These are phyloP conservation scores for Tenebrosternarchus preto DNA, from an alignment of 2,113 vertebrate species.

Conservation along the genomic window DNA sequence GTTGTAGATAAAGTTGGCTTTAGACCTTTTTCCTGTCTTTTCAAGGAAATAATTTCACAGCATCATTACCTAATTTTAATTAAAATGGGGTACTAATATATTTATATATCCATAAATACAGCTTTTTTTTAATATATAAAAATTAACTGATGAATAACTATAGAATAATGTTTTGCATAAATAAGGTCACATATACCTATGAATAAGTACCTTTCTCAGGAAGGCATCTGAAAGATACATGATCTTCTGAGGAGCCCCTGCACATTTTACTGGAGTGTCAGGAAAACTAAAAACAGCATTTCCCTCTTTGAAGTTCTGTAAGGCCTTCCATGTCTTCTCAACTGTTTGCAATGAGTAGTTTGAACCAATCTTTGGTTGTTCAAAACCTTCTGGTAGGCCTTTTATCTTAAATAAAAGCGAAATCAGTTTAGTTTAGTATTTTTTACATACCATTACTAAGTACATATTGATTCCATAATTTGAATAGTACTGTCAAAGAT, in stretches of 20 bases:
- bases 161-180: not conserved
- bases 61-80: not conserved
- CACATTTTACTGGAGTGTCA: slow-evolving; percentile 93
- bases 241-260: slow-evolving; percentile 96
- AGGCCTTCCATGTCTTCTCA: slow-evolving; percentile 92
- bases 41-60: slow-evolving; percentile 35
- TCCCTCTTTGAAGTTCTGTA: slow-evolving; percentile 90
- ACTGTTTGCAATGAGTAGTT: slow-evolving; percentile 91
- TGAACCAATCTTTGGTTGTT: slow-evolving; percentile 88
- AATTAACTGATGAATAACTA: not conserved
- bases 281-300: slow-evolving; percentile 94
- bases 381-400: slow-evolving; percentile 92
- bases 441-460: too few relatives aligned
- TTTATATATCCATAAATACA: not conserved
- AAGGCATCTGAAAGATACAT: slow-evolving; percentile 93
- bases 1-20: slow-evolving; percentile 91
- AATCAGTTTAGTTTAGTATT: not conserved
- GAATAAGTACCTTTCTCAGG: slow-evolving; percentile 82
- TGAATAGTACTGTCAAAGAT: too few relatives aligned
- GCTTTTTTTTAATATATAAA: too few relatives aligned
- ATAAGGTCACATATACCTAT: not conserved
- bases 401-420: slow-evolving; percentile 79
- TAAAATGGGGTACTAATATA: not conserved
- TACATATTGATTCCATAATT: too few relatives aligned
- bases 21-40: slow-evolving; percentile 83